A percentile compares a stretch with the other conserved stretches of the same genome.
Evolutionary conservation across 2,797 vertebrate genomes (phyloP).

Genomic region (Mastacembelus armatus): DNA sequence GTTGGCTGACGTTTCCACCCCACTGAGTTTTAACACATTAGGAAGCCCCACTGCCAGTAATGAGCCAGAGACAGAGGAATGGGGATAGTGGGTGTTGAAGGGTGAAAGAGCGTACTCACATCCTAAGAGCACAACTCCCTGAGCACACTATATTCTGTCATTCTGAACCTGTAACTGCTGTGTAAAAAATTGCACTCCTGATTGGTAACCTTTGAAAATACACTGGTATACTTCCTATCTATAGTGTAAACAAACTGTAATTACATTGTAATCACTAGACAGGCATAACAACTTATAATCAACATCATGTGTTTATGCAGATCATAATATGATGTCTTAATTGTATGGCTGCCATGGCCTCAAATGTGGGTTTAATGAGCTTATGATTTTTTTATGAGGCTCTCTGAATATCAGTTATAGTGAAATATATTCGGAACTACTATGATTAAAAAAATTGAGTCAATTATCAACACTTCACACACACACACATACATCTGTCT

Average conservation of each 20-base stretch:
- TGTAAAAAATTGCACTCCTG: conserved; percentile 35
- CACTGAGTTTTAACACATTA: conserved; percentile 83
- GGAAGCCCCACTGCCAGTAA: conserved; percentile 77
- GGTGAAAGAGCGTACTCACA: conserved; percentile 45
- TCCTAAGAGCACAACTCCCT: conserved; percentile 53
- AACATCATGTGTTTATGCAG: neutral
- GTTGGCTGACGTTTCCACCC: conserved; percentile 80
- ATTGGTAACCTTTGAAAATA: conserved; percentile 26
- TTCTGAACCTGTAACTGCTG: conserved; percentile 69
- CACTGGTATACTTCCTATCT: neutral
- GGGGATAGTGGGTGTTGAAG: conserved; percentile 20
- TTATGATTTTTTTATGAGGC: neutral
- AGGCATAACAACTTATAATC: neutral
- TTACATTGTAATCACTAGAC: neutral
- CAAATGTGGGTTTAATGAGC: neutral
- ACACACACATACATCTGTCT: too few species aligned
- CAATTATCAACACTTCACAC: too few species aligned
- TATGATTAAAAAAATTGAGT: too few species aligned
- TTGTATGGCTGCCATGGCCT: neutral
- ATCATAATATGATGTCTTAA: neutral
- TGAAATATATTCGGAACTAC: too few species aligned
- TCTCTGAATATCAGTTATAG: neutral
- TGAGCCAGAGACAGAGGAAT: conserved; percentile 66
- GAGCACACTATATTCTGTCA: conserved; percentile 44
- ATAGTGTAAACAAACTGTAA: neutral